Conservation (phyloP, 2,113 vertebrate genomes). For the Pituophis catenifer region DNA sequence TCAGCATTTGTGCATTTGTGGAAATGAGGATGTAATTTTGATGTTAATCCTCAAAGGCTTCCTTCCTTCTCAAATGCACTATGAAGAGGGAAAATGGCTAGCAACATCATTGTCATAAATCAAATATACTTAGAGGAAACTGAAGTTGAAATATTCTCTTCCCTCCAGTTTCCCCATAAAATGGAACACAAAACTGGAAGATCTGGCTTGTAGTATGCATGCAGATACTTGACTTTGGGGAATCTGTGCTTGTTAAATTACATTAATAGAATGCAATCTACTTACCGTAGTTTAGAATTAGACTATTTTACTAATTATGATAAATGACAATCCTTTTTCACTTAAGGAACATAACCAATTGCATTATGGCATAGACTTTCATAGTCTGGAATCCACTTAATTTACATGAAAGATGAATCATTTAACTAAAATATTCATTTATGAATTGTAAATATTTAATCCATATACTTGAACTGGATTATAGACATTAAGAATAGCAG, state of each 20-base stretch:
- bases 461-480: neutral
- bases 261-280: neutral
- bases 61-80: neutral
- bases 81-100: neutral
- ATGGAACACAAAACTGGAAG: neutral
- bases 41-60: neutral
- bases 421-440: neutral
- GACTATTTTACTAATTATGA: neutral
- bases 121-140: neutral
- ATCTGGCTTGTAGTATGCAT: neutral
- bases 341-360: neutral
- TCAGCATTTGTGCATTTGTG: neutral
- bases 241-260: neutral
- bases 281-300: neutral
- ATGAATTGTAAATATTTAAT: neutral
- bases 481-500: neutral
- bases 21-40: neutral
- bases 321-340: neutral
- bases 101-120: neutral
- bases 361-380: neutral
- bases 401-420: neutral
- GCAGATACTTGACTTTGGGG: neutral
- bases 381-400: neutral
- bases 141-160: neutral
- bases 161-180: neutral